phyloP scores from a whole-genome alignment of 2,888 invertebrate genomes.

The Amiota minor region DNA sequence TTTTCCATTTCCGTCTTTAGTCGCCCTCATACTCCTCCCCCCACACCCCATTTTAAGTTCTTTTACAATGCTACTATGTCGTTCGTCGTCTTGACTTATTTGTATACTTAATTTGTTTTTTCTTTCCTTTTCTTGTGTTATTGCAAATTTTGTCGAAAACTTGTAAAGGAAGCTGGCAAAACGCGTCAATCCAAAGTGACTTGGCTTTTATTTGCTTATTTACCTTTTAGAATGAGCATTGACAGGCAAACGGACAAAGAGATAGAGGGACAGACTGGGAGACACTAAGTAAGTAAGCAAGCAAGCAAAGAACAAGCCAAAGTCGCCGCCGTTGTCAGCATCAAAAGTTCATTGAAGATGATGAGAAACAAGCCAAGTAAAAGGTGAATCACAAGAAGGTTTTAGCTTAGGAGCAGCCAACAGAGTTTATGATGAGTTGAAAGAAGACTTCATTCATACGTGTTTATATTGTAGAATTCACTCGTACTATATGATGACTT shows the following conservation, averaged over 20 bases:
- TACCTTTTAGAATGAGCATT: slow-evolving; percentile 30
- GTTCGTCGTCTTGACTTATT: slow-evolving; percentile 46
- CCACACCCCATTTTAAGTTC: slow-evolving; percentile 10
- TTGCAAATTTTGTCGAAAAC: slow-evolving; percentile 34
- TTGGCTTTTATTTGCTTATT: slow-evolving; percentile 46
- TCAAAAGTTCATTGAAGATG: slow-evolving; percentile 17
- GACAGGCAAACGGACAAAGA: too few relatives aligned
- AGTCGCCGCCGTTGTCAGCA: slow-evolving; percentile 23
- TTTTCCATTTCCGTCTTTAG: background rate
- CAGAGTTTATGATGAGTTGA: too few relatives aligned
- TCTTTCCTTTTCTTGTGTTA: slow-evolving; percentile 29
- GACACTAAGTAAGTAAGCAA: background rate
- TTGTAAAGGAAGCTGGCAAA: slow-evolving; percentile 14
- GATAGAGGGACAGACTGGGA: too few relatives aligned
- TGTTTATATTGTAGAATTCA: too few relatives aligned
- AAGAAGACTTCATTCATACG: too few relatives aligned
- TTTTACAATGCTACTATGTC: slow-evolving; percentile 31
- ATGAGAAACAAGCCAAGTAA: background rate
- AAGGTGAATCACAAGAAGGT: too few relatives aligned
- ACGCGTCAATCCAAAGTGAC: slow-evolving; percentile 38
- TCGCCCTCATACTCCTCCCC: too few relatives aligned
- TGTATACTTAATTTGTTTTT: slow-evolving; percentile 44
- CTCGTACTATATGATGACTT: background rate
- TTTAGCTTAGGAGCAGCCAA: too few relatives aligned
- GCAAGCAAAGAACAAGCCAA: slow-evolving; percentile 13